These are phyloP conservation scores for Xestobium rufovillosum DNA, from an alignment of 2,888 invertebrate genomes.

Conservation along the genomic window DNA sequence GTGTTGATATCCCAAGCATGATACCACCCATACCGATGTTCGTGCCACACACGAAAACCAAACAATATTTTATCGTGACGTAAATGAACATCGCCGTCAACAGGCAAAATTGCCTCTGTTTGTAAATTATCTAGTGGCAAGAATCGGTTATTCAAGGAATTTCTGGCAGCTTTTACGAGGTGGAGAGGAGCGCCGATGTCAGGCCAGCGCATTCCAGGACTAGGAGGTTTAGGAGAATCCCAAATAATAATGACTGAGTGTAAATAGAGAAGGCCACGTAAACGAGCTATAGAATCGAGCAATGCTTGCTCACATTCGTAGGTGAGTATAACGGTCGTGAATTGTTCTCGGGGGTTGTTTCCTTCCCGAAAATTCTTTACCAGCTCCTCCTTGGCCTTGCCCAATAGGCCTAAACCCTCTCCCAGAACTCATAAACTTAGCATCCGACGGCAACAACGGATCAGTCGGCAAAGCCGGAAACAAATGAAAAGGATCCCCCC, in stretches of 20 bases:
- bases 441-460: slow-evolving; percentile 83
- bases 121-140: slow-evolving; percentile 91
- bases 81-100: slow-evolving; percentile 97
- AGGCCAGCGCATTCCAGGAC: slow-evolving; percentile 75
- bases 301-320: slow-evolving; percentile 94
- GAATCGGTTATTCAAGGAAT: slow-evolving; percentile 97
- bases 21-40: slow-evolving; percentile 87
- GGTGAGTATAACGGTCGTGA: slow-evolving; percentile 93
- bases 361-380: slow-evolving; percentile 95
- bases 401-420: slow-evolving; percentile 88
- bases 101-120: slow-evolving; percentile 94
- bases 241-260: slow-evolving; percentile 97
- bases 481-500: slow-evolving; percentile 83
- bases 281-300: slow-evolving; percentile 78
- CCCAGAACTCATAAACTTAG: slow-evolving; percentile 71
- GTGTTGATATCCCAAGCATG: slow-evolving; percentile 92
- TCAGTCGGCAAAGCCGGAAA: slow-evolving; percentile 88
- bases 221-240: slow-evolving; percentile 86
- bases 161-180: slow-evolving; percentile 80
- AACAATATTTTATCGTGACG: slow-evolving; percentile 98
- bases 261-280: slow-evolving; percentile 89
- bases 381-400: slow-evolving; percentile 83
- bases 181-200: slow-evolving; percentile 80
- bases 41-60: slow-evolving; percentile 98
- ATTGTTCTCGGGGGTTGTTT: slow-evolving; percentile 91